Evolutionary conservation across 2,797 vertebrate genomes (phyloP).

Genomic region (Acrossocheilus fasciatus): DNA sequence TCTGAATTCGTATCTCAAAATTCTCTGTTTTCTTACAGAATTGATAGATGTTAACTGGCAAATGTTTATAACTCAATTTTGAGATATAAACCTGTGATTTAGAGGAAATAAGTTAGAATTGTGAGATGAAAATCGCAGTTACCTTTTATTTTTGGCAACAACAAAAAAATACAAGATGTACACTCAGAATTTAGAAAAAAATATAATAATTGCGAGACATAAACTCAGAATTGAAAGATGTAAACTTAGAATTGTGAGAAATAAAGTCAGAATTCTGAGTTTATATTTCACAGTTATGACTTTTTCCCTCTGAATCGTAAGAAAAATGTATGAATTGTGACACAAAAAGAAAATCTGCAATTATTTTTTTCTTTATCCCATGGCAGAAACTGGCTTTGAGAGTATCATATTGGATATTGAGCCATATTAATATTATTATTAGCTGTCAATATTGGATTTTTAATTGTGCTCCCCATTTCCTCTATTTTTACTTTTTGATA

Average conservation of each 20-base stretch:
- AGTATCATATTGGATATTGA: neutral
- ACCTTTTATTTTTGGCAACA: neutral
- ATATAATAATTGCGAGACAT: neutral
- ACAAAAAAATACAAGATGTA: neutral
- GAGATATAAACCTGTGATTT: neutral
- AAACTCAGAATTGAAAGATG: neutral
- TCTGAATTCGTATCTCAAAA: neutral
- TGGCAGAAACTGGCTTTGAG: neutral
- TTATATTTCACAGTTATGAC: neutral
- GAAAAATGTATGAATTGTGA: neutral
- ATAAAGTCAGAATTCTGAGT: neutral
- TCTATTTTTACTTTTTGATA: neutral
- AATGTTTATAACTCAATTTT: neutral
- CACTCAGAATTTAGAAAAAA: neutral
- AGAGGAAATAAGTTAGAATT: neutral
- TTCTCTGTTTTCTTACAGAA: neutral
- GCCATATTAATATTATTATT: neutral
- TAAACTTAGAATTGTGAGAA: neutral
- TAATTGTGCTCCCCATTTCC: neutral
- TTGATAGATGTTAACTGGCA: neutral
- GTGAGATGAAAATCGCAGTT: neutral
- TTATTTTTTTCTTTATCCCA: neutral
- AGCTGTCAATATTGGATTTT: neutral
- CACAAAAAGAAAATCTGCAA: neutral
- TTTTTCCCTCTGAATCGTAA: neutral